Base-by-base conservation (phyloP, 2,113 vertebrate species). In the Tachycineta bicolor region DNA sequence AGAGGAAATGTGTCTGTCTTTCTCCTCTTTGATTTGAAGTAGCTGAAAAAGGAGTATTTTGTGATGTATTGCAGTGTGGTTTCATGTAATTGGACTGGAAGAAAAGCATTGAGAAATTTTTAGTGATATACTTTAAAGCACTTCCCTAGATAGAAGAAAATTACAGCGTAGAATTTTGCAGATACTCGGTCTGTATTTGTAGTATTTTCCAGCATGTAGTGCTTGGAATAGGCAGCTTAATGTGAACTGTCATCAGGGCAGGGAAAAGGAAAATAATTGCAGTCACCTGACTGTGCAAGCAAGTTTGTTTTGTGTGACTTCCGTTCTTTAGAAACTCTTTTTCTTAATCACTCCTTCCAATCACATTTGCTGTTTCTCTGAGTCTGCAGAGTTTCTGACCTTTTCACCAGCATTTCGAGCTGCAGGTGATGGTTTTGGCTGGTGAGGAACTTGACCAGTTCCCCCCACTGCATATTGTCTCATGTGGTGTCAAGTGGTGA, bases 401-500 rank as follows among this genome's bases (percentile, higher is more conserved):
- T 77, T 73, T 86, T 73, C 68, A 53, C 14, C 22, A 23, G 5
- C 31, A 11, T 74, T 69, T 89, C 0, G 0, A 53, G 6, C 53
- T 56, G 33, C 68, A 83, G 71, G 18, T 86, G 63, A 7, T 49
- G 23, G 31, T 86, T 90, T 52, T 3, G 0, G 46, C 14, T 1
- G 0, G 0, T 44, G 62, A 67, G 20, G 13, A 59, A 9, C 29
- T 75, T 39, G 29, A 14, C 23, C n/a, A 22, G 1, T 76, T 82
- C 14, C 29, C 12, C 19, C 8, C 23, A 2, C 22, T 59, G 47
- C 20, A 2, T 12, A 4, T 56, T 65, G 37, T 60, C 49, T 60
- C 6, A 0, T 6, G 20, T n/a, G 21, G 29, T 52, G 3, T 49
- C 37, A 33, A 3, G 19, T 68, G 86, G 37, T 70, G 39, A 90